Base-by-base conservation (phyloP, 2,113 vertebrate species). In the Gasterosteus nipponicus region DNA sequence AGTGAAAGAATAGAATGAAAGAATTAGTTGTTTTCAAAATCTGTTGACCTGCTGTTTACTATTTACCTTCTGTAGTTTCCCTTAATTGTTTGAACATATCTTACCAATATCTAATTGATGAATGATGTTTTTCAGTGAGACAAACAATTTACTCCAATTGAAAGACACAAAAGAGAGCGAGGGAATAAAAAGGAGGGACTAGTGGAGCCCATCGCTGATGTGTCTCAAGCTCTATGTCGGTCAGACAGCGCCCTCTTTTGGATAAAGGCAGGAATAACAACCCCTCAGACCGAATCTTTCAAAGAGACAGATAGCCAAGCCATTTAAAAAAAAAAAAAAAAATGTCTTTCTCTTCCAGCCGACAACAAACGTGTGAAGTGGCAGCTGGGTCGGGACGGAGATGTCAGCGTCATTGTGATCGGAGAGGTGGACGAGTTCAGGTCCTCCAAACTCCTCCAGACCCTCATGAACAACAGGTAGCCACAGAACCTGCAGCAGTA, bases 321-420 rank as follows among this genome's bases (percentile, higher is more conserved):
- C 26, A 26, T 15, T 38, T 38, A 38, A 38, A 0, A 38, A 38
- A 38, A 38, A 38, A 38, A 38, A 31, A 4, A 44, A 44, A 11
- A 26, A 0, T 26, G 5, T 22, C 7, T 3, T 56, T 14, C 19
- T 51, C 46, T 54, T 38, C 2, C 82, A 94, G 94, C 51, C n/a
- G 70, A 81, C 63, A 89, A 68, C 22, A 95, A 95, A 78, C 91
- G 74, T 0, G 94, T 95, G 75, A 92, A 54, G 54, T 95, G 94
- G 94, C 88, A 94, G 19, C 84, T 93, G 2, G 94, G 94, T 4
- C 85, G 90, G 1, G 94, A 95, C 7, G 94, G 94, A 11, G 94
- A 94, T 1, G 93, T 95, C 62, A 88, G 91, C 14, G 93, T 94
- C 70, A 78, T 60, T 1, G 65, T 95, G 44, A 94, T 95, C 1